These are phyloP conservation scores for Gadopsis marmoratus DNA, from an alignment of 2,797 vertebrate species.

Conservation along the genomic window DNA sequence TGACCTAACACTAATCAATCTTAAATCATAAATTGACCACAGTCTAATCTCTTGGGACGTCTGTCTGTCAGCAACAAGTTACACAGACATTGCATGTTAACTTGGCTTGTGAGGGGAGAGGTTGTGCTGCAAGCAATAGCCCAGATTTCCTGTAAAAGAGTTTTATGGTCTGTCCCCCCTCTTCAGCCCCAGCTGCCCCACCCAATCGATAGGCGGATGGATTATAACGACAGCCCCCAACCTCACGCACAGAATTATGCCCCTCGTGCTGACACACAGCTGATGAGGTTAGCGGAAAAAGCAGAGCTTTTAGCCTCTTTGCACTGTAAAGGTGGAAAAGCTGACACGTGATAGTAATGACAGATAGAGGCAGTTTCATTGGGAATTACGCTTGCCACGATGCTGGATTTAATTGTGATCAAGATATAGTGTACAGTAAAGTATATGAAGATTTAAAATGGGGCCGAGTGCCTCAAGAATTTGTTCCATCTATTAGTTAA, in stretches of 20 bases:
- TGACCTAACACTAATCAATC: constrained; percentile 29
- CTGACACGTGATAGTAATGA: constrained; percentile 66
- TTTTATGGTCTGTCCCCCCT: constrained; percentile 68
- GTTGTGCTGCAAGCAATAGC: constrained; percentile 43
- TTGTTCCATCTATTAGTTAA: constrained; percentile 20
- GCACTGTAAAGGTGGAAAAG: constrained; percentile 64
- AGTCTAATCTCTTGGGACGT: constrained; percentile 36
- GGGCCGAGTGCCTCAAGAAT: constrained; percentile 22
- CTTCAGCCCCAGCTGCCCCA: constrained; percentile 51
- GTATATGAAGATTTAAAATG: constrained; percentile 34
- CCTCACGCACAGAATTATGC: constrained; percentile 71
- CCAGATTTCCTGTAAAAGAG: constrained; percentile 77
- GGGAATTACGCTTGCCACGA: constrained; percentile 45
- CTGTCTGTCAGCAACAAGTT: constrained; percentile 70
- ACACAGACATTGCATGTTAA: constrained; percentile 49
- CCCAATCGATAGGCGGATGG: constrained; percentile 74
- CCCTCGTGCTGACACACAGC: constrained; percentile 63
- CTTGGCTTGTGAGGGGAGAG: constrained; percentile 45
- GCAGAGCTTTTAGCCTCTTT: constrained; percentile 61
- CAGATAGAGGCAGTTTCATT: constrained; percentile 59
- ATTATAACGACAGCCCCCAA: constrained; percentile 70
- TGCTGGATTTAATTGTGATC: constrained; percentile 35
- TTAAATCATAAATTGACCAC: constrained; percentile 43
- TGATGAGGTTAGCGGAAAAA: constrained; percentile 79
- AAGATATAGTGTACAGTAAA: constrained; percentile 47